Evolutionary conservation across 2,888 invertebrate species (phyloP), one percentile per base, ranked within the genome.

Genomic region (Mesorhabditis belari): DNA sequence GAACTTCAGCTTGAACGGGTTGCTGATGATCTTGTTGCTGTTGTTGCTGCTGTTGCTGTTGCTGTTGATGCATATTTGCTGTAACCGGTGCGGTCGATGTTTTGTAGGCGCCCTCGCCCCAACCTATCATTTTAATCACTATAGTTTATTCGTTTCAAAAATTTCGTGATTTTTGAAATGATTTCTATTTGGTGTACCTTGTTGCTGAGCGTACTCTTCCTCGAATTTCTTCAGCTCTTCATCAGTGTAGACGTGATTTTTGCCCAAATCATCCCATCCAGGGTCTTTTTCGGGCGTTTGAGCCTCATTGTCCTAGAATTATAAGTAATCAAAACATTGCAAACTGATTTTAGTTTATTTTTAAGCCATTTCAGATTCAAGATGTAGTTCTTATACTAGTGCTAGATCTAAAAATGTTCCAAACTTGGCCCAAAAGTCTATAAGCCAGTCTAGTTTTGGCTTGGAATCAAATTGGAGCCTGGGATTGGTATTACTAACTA

Each of bases 231-330:
- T 67, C 50, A 80, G 65, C 79, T 96, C 95, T 73, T 92, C 79
- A 19, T 77, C 77, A 5, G 79, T 78, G 68, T 77, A 79, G 9
- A 76, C 62, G 49, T 64, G 24, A 17, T 28, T 19, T 23, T 77
- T 65, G 5, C 70, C 77, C 3, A 81, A 62, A 60, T 88, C 87
- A 80, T 94, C 88, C 96, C 98, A 98, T 1, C 90, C 92, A 79
- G 84, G 88, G 81, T 98, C 94, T 73, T 88, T 86, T 71, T 90
- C 87, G 81, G 91, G 91, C 54, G 91, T 89, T 2, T 88, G 87
- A 55, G 87, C 87, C 75, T 89, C 87, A 0, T 93, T 69, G 61
- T 79, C 79, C 65, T 73, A 23, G n/a, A 63, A 4, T 27, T 44
- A 19, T n/a, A 23, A 12, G 17, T 9, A 26, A 21, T 57, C 17